phyloP scores from a whole-genome alignment of 2,888 invertebrate species.

The Drosophila falleni region DNA sequence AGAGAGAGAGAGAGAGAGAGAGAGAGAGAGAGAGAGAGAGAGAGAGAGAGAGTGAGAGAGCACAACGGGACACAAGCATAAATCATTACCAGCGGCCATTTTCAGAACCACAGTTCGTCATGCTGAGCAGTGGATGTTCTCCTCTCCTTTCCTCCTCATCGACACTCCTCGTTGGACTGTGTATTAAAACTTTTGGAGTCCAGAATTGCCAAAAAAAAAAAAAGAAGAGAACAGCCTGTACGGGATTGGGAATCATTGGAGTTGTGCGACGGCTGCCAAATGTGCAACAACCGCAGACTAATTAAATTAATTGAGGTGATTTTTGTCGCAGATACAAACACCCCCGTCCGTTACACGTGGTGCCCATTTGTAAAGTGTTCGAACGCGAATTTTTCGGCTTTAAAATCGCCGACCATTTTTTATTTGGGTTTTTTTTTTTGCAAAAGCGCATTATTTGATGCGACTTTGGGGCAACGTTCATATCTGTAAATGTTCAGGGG shows the following conservation, averaged over 20 bases:
- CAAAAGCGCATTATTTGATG: constrained; percentile 46
- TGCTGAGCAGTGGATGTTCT: constrained; percentile 62
- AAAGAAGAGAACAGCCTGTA: constrained; percentile 9
- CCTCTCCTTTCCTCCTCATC: background rate
- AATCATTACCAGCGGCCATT: constrained; percentile 67
- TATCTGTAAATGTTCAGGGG: constrained; percentile 70
- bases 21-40: background rate
- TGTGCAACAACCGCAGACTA: constrained; percentile 75
- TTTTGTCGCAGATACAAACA: constrained; percentile 67
- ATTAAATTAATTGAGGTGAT: constrained; percentile 82
- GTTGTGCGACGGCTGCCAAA: constrained; percentile 26
- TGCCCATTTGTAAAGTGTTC: constrained; percentile 63
- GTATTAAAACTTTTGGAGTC: constrained; percentile 27
- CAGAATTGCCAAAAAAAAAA: constrained; percentile 23
- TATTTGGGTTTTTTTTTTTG: background rate
- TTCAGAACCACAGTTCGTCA: constrained; percentile 59
- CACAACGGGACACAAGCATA: constrained; percentile 49
- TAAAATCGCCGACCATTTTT: constrained; percentile 20
- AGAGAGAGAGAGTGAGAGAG: background rate
- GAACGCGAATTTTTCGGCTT: constrained; percentile 6
- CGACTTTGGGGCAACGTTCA: constrained; percentile 45
- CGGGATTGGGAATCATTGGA: constrained; percentile 7
- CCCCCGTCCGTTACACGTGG: constrained; percentile 16
- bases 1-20: background rate
- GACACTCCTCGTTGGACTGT: background rate